Evolutionary conservation across 2,797 vertebrate species (phyloP).

Genomic region (Megaceryle alcyon): DNA sequence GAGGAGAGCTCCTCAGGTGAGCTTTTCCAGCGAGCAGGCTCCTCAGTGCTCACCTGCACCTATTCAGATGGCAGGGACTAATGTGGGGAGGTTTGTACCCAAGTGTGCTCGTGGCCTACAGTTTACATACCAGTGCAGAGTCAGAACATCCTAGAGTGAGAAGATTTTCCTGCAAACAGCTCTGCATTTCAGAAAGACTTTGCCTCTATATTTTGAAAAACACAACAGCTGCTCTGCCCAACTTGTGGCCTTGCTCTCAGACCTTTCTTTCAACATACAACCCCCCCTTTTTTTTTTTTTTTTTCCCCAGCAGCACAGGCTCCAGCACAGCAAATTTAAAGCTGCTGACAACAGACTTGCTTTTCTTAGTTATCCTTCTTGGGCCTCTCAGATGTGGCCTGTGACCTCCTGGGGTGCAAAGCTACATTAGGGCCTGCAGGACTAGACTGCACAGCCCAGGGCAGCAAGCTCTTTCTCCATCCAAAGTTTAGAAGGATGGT

Average conservation of each 20-base stretch:
- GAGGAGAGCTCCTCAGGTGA: neutral
- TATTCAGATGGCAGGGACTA: neutral
- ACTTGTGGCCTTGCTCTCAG: neutral
- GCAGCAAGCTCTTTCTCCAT: neutral
- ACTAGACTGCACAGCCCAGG: rapidly evolving
- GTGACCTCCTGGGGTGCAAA: neutral
- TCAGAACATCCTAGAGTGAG: neutral
- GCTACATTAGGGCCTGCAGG: neutral
- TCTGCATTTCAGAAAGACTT: neutral
- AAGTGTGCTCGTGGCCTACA: neutral
- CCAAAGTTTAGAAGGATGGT: neutral
- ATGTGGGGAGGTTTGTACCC: rapidly evolving
- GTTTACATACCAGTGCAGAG: neutral
- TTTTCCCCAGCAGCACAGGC: neutral
- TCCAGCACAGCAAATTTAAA: neutral
- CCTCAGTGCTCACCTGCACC: neutral
- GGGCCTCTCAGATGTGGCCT: neutral
- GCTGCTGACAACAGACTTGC: neutral
- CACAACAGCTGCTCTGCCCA: neutral
- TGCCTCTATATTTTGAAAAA: neutral
- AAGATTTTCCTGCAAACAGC: neutral
- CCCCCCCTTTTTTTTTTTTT: neutral
- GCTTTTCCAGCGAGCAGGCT: neutral
- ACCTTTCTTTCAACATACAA: neutral
- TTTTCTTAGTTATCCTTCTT: slow-evolving; percentile 11